Evolutionary conservation across 2,113 vertebrate species (phyloP).

Genomic region (Petroica traversi): DNA sequence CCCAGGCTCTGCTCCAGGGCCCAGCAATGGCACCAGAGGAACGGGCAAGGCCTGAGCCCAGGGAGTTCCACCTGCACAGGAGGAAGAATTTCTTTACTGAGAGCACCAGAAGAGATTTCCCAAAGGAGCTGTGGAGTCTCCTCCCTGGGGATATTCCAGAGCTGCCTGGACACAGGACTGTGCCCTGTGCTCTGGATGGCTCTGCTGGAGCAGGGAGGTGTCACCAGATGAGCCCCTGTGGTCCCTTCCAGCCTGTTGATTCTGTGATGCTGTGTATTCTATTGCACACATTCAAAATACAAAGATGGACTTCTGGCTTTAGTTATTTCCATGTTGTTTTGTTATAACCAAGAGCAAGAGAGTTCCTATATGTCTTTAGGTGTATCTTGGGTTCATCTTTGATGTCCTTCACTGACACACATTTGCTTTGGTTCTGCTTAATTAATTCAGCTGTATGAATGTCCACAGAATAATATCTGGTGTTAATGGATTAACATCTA

Average conservation of each 20-base stretch:
- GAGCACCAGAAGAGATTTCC: too few relatives aligned
- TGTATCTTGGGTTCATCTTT: not conserved
- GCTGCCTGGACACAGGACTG: accelerated
- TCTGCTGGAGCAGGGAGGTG: not conserved
- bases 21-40: not conserved
- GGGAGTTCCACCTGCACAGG: not conserved
- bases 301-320: not conserved
- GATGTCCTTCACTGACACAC: not conserved
- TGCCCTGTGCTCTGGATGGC: not conserved
- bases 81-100: not conserved
- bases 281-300: not conserved
- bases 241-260: not conserved
- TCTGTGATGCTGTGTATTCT: not conserved
- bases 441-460: not conserved
- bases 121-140: not conserved
- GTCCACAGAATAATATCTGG: not conserved
- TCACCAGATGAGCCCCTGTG: not conserved
- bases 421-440: not conserved
- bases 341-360: not conserved
- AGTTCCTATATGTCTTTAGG: accelerated
- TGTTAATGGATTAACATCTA: not conserved
- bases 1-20: not conserved
- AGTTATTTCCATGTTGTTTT: not conserved
- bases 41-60: not conserved
- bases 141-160: not conserved